Evolutionary conservation across 2,888 invertebrate genomes (phyloP).

Genomic region (Drosophila planitibia): DNA sequence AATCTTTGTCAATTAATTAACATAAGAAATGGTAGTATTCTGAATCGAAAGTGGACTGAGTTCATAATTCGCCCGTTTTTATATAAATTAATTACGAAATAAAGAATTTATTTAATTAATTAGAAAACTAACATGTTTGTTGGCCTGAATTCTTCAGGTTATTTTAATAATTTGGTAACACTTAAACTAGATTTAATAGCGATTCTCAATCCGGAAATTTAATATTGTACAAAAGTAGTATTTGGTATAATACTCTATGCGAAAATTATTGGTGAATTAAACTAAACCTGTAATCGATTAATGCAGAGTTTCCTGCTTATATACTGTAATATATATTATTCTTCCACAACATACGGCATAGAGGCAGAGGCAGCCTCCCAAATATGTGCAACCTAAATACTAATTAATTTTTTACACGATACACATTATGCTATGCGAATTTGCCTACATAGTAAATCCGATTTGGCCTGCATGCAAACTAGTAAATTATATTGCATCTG

Average conservation of each 20-base stretch:
- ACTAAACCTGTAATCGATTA: neutral
- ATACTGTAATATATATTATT: slow-evolving; percentile 14
- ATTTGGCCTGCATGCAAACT: slow-evolving; percentile 67
- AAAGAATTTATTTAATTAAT: neutral
- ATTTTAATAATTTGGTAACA: neutral
- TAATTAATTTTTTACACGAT: slow-evolving; percentile 64
- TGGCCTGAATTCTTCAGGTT: neutral
- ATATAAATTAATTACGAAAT: neutral
- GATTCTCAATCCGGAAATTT: neutral
- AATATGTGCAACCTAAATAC: slow-evolving; percentile 45
- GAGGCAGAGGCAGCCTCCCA: neutral
- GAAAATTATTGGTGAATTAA: slow-evolving; percentile 1
- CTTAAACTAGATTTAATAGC: neutral
- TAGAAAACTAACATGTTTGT: neutral
- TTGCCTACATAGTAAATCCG: slow-evolving; percentile 41
- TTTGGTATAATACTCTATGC: neutral
- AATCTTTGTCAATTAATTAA: neutral
- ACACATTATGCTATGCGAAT: slow-evolving; percentile 29
- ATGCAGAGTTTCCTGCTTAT: neutral
- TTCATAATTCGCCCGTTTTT: neutral
- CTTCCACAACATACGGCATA: neutral
- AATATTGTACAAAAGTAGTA: neutral
- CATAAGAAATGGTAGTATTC: accelerated
- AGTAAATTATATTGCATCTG: slow-evolving; percentile 70
- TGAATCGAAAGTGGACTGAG: neutral